A percentile compares a stretch with the other conserved stretches of the same genome.
These are phyloP conservation scores for Parochlus steinenii DNA, from an alignment of 2,888 invertebrate species.

Conservation along the genomic window DNA sequence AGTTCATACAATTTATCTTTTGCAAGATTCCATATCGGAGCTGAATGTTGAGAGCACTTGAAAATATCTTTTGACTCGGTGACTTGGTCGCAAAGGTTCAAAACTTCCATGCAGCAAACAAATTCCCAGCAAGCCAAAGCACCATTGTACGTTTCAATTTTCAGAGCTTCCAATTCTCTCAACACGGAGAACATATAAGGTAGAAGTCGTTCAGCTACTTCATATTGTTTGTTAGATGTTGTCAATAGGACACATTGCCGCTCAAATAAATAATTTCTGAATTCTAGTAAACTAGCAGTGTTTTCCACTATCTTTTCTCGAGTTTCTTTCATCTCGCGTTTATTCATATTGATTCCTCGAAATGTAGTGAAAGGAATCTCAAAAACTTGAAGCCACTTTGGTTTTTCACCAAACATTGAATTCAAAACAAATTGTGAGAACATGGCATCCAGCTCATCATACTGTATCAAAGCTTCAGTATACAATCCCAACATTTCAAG, in stretches of 20 bases:
- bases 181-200: slow-evolving; percentile 81
- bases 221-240: slow-evolving; percentile 58
- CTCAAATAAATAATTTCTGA: slow-evolving; percentile 85
- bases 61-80: slow-evolving; percentile 49
- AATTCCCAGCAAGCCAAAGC: slow-evolving; percentile 87
- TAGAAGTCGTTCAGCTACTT: slow-evolving; percentile 75
- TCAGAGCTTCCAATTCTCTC: slow-evolving; percentile 66
- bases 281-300: slow-evolving; percentile 61
- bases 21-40: slow-evolving; percentile 72
- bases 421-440: slow-evolving; percentile 94
- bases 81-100: slow-evolving; percentile 60
- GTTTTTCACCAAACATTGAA: slow-evolving; percentile 74
- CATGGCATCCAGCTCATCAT: slow-evolving; percentile 91
- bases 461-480: slow-evolving; percentile 89
- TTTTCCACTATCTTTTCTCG: slow-evolving; percentile 23
- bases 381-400: slow-evolving; percentile 71
- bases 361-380: slow-evolving; percentile 64
- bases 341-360: slow-evolving; percentile 56
- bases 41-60: slow-evolving; percentile 69
- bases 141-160: slow-evolving; percentile 62
- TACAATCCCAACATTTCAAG: slow-evolving; percentile 85
- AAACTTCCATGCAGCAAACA: slow-evolving; percentile 74
- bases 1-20: slow-evolving; percentile 61
- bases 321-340: slow-evolving; percentile 28
- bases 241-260: slow-evolving; percentile 78